Base-by-base conservation (phyloP, 2,888 invertebrate species). In the Emmelina monodactyla region DNA sequence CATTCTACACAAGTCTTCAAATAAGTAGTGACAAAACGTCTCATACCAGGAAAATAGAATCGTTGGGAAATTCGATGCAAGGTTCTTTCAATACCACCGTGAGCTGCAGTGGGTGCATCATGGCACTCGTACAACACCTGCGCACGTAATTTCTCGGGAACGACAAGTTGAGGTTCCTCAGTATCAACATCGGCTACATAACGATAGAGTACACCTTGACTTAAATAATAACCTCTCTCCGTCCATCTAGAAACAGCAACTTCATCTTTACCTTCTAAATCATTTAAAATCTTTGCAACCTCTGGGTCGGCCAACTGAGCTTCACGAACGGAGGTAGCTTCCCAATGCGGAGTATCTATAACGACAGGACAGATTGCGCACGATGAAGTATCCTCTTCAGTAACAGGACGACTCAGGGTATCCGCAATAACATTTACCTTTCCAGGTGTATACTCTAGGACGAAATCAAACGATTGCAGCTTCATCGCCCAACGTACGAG, bases 401-500 rank as follows among this genome's bases (percentile, higher is more conserved):
- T 25, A 11, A 25, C 25, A 3, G 25, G 25, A 25, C 25, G 25
- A 11, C 25, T 25, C 3, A 4, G 25, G 4, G 25, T 25, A 10
- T 25, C 25, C 9, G 25, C 25, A n/a, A 25, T 3, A 9, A 25
- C 25, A 25, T 25, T 25, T n/a, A 11, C 25, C n/a, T 25, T 25
- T 3, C 25, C 25, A 4, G n/a, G 25, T n/a, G 25, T 25, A 10
- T 25, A 25, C 3, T 25, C 25, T 25, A 25, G 9, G 9, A n/a
- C n/a, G n/a, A 67, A 44, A 22, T 65, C 48, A 38, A 53, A 67
- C 2, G 51, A 41, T 39, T 64, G 58, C 1, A 76, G 38, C n/a
- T 39, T 35, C 2, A 48, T n/a, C 0, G 62, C 60, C 78, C 73
- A 80, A 13, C 34, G 34, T 2, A 34, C 10, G 6, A 19, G 19